phyloP scores from a whole-genome alignment of 64 coral and sea anemone genomes.

The Astreopora myriophthalma region DNA sequence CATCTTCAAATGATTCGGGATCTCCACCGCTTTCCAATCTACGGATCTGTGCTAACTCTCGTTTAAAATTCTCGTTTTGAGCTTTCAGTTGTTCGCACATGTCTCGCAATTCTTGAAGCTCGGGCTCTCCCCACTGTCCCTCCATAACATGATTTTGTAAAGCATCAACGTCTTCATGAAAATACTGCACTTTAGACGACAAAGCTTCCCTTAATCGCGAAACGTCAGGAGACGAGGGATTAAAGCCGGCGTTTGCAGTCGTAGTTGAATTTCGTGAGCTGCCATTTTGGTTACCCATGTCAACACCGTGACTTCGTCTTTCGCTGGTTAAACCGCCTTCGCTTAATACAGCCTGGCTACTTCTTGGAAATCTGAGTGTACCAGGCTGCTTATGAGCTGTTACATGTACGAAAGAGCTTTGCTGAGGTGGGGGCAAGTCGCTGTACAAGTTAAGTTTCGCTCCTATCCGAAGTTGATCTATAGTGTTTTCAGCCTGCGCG shows the following conservation, averaged over 20 bases:
- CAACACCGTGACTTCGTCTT: background rate
- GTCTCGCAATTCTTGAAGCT: constrained; percentile 75
- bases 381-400: constrained; percentile 75
- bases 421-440: constrained; percentile 88
- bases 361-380: constrained; percentile 71
- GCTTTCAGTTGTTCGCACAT: constrained; percentile 76
- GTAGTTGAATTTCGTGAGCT: constrained; percentile 57
- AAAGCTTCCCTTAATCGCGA: constrained; percentile 77
- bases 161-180: constrained; percentile 80
- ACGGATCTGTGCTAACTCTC: constrained; percentile 64
- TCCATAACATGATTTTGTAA: constrained; percentile 80
- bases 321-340: background rate
- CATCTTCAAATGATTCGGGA: constrained; percentile 26
- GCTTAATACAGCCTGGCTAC: constrained; percentile 76
- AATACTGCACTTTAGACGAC: constrained; percentile 78
- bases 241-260: constrained; percentile 14
- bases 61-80: constrained; percentile 67
- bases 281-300: constrained; percentile 3
- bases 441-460: constrained; percentile 94
- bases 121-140: constrained; percentile 71
- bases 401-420: constrained; percentile 73
- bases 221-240: constrained; percentile 63
- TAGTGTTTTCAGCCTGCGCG: constrained; percentile 94
- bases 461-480: constrained; percentile 93
- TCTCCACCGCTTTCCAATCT: constrained; percentile 73